Base-by-base conservation (phyloP, 1,140 invertebrate genomes). In the Eriocheir sinensis region DNA sequence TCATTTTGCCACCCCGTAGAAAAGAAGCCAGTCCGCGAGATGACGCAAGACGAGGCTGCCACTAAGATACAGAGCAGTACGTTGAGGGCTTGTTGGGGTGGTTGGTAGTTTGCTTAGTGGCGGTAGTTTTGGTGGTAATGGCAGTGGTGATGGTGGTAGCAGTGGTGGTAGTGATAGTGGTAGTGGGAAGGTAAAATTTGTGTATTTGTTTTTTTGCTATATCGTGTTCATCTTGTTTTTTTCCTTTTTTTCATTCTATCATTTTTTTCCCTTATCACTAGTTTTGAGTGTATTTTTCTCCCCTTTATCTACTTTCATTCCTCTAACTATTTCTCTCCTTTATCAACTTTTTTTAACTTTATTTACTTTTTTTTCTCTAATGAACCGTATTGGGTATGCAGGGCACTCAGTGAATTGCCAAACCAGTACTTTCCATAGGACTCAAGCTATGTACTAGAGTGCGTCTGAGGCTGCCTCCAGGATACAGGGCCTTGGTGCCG, bases 31-130 rank as follows among this genome's bases (percentile, higher is more conserved):
- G 44, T 30, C 3, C 15, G 88, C 27, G 93, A 94, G 79, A 81
- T 94, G 88, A 94, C 93, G 32, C 21, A 94, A 30, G 93, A 94
- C 15, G 93, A 94, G 48, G 93, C 93, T 17, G 93, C 93, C 6
- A 81, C 72, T 38, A 94, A 90, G 79, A 94, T 94, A 40, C 93
- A 94, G 48, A 94, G 93, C 93, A 94, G 93, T 94, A 94, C 17
- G 93, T 94, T 79, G 21, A 27, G n/a, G 32, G 17, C 81, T 79
- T 40, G n/a, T 38, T 17, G 9, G 27, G 32, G 34, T 92, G 79
- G 21, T 80, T 40, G 40, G 0, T 79, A 38, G 41, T 60, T 79
- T 36, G 17, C n/a, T 38, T 32, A 15, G 32, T n/a, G n/a, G n/a
- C n/a, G n/a, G n/a, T n/a, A n/a, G n/a, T n/a, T n/a, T n/a, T n/a